A percentile compares a stretch with the other conserved stretches of the same genome.
phyloP scores from a whole-genome alignment of 1,140 invertebrate genomes.

The Magallana gigas region DNA sequence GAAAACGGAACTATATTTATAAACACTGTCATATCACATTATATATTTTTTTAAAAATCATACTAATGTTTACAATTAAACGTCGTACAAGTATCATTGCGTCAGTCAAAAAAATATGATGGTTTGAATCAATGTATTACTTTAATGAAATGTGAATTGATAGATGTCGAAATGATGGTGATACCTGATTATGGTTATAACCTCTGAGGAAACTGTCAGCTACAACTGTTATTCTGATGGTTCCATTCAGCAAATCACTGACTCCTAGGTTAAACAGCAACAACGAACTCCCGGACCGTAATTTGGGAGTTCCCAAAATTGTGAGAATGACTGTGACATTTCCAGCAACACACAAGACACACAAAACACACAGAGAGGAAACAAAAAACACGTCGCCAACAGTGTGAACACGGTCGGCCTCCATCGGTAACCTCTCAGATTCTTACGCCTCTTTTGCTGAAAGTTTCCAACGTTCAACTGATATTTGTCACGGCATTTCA shows the following conservation, averaged over 20 bases:
- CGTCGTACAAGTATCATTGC: too few species aligned
- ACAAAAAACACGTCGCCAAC: neutral
- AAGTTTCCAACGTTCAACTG: neutral
- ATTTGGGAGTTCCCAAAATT: slow-evolving; percentile 36
- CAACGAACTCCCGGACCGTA: slow-evolving; percentile 32
- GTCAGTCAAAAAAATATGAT: too few species aligned
- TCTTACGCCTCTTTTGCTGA: neutral
- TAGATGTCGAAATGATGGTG: neutral
- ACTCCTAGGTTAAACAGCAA: slow-evolving; percentile 41
- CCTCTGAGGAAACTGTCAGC: neutral
- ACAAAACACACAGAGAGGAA: slow-evolving; percentile 32
- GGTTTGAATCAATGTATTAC: too few species aligned
- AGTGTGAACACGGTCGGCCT: neutral
- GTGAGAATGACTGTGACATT: slow-evolving; percentile 37
- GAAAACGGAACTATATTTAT: too few species aligned
- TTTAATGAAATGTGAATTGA: too few species aligned
- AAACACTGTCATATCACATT: too few species aligned
- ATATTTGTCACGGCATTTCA: neutral
- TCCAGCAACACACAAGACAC: slow-evolving; percentile 5
- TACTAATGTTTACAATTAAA: too few species aligned
- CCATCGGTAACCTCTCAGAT: neutral
- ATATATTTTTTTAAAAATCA: too few species aligned
- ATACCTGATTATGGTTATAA: slow-evolving; percentile 30
- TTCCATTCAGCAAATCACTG: slow-evolving; percentile 32
- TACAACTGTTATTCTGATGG: slow-evolving; percentile 21